Percentiles rank a stretch among this genome's conserved stretches.
Conservation (phyloP, 2,113 vertebrate species). For the Phyllostomus discolor region DNA sequence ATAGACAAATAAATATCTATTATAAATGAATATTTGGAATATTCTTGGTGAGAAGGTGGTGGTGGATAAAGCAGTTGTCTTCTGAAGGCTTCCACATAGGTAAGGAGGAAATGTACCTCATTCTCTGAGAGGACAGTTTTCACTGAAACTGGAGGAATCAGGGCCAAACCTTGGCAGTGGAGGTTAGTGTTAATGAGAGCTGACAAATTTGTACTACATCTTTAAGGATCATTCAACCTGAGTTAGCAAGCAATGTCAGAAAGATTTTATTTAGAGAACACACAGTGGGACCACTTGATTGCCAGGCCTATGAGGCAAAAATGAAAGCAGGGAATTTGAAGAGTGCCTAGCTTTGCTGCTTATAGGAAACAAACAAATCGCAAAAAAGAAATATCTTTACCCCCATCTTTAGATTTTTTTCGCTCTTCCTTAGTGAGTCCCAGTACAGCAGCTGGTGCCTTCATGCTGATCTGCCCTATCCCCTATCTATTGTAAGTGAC, state of each 20-base stretch:
- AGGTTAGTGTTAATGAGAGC: neutral
- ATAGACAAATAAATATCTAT: neutral
- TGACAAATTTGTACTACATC: neutral
- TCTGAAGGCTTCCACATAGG: neutral
- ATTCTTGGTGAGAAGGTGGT: neutral
- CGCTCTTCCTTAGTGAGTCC: neutral
- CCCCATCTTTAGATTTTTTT: neutral
- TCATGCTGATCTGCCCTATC: neutral
- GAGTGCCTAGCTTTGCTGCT: neutral
- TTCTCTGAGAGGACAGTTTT: neutral
- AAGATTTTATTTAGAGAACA: neutral
- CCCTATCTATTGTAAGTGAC: neutral
- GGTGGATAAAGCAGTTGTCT: neutral
- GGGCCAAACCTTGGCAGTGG: neutral
- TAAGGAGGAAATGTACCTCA: neutral
- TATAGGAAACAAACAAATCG: neutral
- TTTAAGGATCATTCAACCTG: neutral
- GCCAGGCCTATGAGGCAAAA: neutral
- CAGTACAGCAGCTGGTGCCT: neutral
- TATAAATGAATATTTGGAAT: neutral
- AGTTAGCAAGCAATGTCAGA: neutral
- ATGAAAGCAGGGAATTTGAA: neutral
- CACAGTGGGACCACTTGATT: neutral
- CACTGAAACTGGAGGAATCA: neutral
- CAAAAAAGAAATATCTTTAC: neutral